phyloP scores from a whole-genome alignment of 2,797 vertebrate species.

The Enteromius unitaeniatus region DNA sequence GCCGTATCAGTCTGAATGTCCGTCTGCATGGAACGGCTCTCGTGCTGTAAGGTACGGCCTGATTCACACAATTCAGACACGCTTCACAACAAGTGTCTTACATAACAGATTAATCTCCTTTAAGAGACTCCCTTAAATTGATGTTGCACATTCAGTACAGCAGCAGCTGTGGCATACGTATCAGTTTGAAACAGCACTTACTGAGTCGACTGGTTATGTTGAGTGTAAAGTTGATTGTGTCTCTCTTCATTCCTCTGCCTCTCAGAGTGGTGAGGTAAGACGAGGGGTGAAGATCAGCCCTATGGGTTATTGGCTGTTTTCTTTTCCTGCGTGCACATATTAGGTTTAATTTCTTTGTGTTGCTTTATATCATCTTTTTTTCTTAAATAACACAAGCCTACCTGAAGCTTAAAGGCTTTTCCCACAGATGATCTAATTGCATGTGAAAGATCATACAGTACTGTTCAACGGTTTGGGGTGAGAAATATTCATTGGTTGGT shows the following conservation, averaged over 20 bases:
- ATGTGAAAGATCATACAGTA: background rate
- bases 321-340: background rate
- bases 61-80: background rate
- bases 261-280: constrained; percentile 58
- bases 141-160: background rate
- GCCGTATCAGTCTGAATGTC: constrained; percentile 91
- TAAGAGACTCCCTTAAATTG: background rate
- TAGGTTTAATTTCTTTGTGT: background rate
- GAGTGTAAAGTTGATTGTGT: background rate
- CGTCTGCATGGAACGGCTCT: constrained; percentile 93
- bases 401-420: background rate
- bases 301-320: background rate
- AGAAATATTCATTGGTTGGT: background rate
- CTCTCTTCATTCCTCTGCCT: constrained; percentile 27
- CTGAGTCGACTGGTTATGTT: too few relatives aligned
- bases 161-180: background rate
- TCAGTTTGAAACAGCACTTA: background rate
- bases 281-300: background rate
- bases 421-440: background rate
- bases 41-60: constrained; percentile 90
- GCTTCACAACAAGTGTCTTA: background rate
- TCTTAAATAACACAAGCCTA: background rate
- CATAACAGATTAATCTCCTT: background rate
- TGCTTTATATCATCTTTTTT: background rate
- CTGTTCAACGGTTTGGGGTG: background rate